Base-by-base conservation (phyloP, 1,140 invertebrate genomes). In the Pemphigus obesinymphae region DNA sequence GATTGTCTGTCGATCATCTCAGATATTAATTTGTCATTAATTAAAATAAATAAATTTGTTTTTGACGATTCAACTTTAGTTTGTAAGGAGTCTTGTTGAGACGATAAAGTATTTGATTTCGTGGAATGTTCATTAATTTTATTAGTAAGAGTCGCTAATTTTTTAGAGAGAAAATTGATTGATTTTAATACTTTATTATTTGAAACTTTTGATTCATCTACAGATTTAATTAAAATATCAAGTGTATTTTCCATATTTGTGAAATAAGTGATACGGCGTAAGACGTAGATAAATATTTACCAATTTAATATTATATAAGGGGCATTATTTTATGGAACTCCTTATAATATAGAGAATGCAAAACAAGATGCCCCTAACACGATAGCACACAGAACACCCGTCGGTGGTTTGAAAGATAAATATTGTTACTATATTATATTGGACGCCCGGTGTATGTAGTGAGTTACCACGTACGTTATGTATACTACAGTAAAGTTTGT, bases 51-150 rank as follows among this genome's bases (percentile, higher is more conserved):
- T 68, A 34, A 43, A 2, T 68, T 37, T 43, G 20, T 43, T n/a
- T 68, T 68, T 43, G 63, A 68, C 6, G 63, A 68, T 66, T 3
- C 61, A 37, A 66, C 61, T 66, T 66, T 66, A 66, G 61, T 37
- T 37, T 1, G 40, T 68, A 43, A 37, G 10, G 34, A 43, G 20
- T 3, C 34, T 37, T 8, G 63, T 68, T 68, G 0, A 68, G 29
- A 23, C 17, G 63, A 68, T 68, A 68, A 37, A 68, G 37, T 37
- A 20, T 43, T 68, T 34, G 40, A 68, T 68, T 37, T 15, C n/a
- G 63, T 43, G 34, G 63, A n/a, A 68, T 37, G 63, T n/a, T 23
- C 20, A 68, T 68, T 68, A 10, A 68, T 8, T 68, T 68, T 68
- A 23, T 68, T 68, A 3, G 63, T 37, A 0, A 40, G 0, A 43